Base-by-base conservation (phyloP, 2,888 invertebrate species). In the Blastobasis lacticolella region DNA sequence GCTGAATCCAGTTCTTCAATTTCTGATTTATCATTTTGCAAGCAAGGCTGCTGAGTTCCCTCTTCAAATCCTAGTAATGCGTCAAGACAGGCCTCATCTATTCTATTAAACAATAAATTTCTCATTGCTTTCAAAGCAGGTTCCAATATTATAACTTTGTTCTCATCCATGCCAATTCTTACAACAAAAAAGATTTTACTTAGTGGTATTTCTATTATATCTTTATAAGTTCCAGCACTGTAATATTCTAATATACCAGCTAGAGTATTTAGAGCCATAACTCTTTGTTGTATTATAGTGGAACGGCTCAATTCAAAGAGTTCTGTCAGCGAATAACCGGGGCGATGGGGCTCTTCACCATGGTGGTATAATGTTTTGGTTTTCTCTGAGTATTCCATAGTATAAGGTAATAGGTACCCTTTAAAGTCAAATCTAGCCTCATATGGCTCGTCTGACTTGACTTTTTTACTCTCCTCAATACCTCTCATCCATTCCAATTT, bases 291-390 rank as follows among this genome's bases (percentile, higher is more conserved):
- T 10, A 91, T 90, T n/a, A 95, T 89, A 45, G 93, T 90, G 1
- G 95, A 94, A 67, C 93, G 87, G 40, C 93, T 92, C 1, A 98
- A 81, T 57, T 94, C 93, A 64, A 97, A 92, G 0, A 98, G 77
- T 81, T 98, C 98, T 60, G 94, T 94, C 8, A 98, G 75, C 0
- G 96, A 93, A 76, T 98, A 98, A 0, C 98, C 98, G 3, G 98
- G 95, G 55, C 96, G 89, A 56, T 93, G 94, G 6, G 97, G 94
- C 75, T 98, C 98, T 59, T 96, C 94, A 0, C 97, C 97, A 78
- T 98, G 98, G 76, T 98, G 95, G 78, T 96, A 97, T 10, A 98
- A 88, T 37, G 90, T 81, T 64, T 92, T 90, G 0, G 89, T 88
- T 53, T 88, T 66, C 49, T 88, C 90, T 57, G 81, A 82, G 56